Percentiles rank a stretch among this genome's conserved stretches.
Conservation (phyloP, 2,797 vertebrate genomes). For the Miichthys miiuy region DNA sequence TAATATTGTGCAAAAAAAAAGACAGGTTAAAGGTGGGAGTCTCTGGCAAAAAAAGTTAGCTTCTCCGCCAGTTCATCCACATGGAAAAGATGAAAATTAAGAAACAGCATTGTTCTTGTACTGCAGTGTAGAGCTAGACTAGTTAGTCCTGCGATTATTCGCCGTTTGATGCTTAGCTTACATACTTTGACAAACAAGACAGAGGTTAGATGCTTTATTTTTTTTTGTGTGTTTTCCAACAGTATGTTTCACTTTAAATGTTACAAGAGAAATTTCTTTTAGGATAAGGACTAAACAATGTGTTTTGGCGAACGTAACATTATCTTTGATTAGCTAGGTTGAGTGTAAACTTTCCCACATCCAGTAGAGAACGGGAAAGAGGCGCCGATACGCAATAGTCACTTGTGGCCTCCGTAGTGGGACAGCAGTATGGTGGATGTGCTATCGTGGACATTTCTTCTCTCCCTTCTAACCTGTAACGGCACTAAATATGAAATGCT, state of each 20-base stretch:
- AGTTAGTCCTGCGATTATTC: too few relatives aligned
- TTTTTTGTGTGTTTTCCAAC: neutral
- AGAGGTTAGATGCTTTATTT: slow-evolving; percentile 5
- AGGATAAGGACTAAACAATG: neutral
- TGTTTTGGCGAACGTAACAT: neutral
- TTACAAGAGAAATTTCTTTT: neutral
- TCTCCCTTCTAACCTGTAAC: too few relatives aligned
- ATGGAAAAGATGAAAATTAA: neutral
- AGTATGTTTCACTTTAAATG: neutral
- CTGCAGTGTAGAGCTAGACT: neutral
- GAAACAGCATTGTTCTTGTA: neutral
- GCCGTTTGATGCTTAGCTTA: neutral
- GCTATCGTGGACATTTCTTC: neutral
- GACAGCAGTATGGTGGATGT: neutral
- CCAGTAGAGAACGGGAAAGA: neutral
- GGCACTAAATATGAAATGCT: too few relatives aligned
- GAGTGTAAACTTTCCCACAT: neutral
- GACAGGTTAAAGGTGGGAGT: neutral
- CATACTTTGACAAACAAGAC: slow-evolving; percentile 4
- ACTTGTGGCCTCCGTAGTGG: neutral
- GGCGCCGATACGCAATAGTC: too few relatives aligned
- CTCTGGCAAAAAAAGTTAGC: neutral
- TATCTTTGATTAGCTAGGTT: neutral
- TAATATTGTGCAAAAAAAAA: neutral
- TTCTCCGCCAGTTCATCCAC: neutral